A percentile compares a stretch with the other conserved stretches of the same genome.
Conservation (phyloP, 2,888 invertebrate species). For the Hartigia nigra region DNA sequence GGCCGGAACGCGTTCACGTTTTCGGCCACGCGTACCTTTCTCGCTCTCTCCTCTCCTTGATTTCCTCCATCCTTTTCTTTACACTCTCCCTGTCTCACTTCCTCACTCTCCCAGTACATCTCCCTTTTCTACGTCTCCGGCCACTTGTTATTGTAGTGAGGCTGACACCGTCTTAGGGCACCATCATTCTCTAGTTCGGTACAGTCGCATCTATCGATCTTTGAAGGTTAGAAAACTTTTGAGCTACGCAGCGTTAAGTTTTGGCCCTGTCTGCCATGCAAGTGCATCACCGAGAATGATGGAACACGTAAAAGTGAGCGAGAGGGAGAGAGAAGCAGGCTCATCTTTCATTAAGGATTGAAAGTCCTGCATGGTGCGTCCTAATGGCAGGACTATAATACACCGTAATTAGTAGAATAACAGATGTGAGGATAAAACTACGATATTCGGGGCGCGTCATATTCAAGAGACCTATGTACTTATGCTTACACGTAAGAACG, state of each 20-base stretch:
- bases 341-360: neutral
- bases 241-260: neutral
- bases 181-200: neutral
- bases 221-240: neutral
- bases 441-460: neutral
- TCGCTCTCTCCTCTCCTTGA: neutral
- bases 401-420: neutral
- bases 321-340: neutral
- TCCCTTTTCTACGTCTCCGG: neutral
- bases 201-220: neutral
- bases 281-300: neutral
- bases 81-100: neutral
- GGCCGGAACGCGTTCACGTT: slow-evolving; percentile 2
- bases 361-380: neutral
- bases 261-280: neutral
- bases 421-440: neutral
- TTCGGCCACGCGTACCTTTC: neutral
- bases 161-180: neutral
- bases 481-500: no score
- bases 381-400: neutral
- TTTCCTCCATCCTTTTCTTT: slow-evolving; percentile 1
- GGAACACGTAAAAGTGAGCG: neutral
- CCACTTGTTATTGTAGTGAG: neutral
- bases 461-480: no score
- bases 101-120: neutral